Percentiles rank a stretch among this genome's conserved stretches.
These are phyloP conservation scores for Orgyia antiqua DNA, from an alignment of 2,888 invertebrate species.

Conservation along the genomic window DNA sequence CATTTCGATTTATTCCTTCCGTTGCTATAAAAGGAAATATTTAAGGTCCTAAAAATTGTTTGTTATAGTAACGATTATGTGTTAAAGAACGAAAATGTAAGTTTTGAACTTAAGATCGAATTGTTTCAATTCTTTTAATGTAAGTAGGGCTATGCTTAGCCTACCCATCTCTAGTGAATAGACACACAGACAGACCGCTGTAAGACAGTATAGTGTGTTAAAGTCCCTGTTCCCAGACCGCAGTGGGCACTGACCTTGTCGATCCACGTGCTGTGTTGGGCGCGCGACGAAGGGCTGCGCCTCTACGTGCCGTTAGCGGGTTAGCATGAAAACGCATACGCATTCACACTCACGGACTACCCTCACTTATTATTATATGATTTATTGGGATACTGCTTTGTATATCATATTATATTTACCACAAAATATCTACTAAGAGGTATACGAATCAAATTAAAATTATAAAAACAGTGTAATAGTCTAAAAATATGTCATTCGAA, in stretches of 20 bases:
- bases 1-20: too few species aligned
- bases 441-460: too few species aligned
- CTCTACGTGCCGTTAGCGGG: conserved; percentile 76
- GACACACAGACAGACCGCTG: conserved; percentile 19
- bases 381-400: conserved; percentile 18
- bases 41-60: too few species aligned
- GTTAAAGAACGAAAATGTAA: too few species aligned
- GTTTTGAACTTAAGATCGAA: too few species aligned
- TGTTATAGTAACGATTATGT: too few species aligned
- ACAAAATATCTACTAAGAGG: too few species aligned
- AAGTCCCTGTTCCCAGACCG: conserved; percentile 24
- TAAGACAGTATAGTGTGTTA: conserved; percentile 5
- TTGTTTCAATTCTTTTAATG: too few species aligned
- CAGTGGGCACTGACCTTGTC: conserved; percentile 84
- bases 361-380: conserved; percentile 28
- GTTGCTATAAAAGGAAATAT: too few species aligned
- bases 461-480: too few species aligned
- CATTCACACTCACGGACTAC: conserved; percentile 66
- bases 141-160: too few species aligned
- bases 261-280: conserved; percentile 87
- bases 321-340: conserved; percentile 75
- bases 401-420: conserved; percentile 4
- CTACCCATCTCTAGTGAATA: conserved; percentile 3
- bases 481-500: too few species aligned
- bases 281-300: conserved; percentile 68